These are phyloP conservation scores for Nothobranchius kuhntae DNA, from an alignment of 2,113 vertebrate species.

Conservation along the genomic window DNA sequence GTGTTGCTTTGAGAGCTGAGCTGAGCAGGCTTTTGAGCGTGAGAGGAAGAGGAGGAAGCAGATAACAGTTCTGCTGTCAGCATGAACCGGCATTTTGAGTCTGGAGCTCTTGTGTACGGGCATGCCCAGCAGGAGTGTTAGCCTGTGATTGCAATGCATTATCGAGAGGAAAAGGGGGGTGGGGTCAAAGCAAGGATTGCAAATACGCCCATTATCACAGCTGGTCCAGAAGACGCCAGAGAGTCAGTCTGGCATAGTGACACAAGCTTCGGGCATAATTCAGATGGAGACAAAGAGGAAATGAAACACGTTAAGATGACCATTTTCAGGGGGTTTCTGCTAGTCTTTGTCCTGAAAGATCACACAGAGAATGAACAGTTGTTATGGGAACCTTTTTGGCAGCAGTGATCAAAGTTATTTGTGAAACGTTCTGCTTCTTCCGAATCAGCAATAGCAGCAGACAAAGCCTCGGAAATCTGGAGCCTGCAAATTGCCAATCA, in stretches of 20 bases:
- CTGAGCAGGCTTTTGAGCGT: conserved; percentile 30
- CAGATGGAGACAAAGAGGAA: conserved; percentile 11
- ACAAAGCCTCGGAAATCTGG: conserved; percentile 64
- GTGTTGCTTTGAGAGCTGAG: conserved; percentile 31
- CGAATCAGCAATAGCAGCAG: conserved; percentile 25
- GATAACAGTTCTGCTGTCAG: conserved; percentile 42
- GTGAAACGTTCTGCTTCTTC: conserved; percentile 46
- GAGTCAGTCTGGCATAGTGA: conserved; percentile 48
- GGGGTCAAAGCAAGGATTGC: conserved; percentile 58
- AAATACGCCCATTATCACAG: conserved; percentile 61
- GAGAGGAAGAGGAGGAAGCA: conserved; percentile 15
- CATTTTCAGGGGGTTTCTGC: conserved; percentile 44
- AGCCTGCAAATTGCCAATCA: conserved; percentile 71
- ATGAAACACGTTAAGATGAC: conserved; percentile 28
- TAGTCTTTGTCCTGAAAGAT: conserved; percentile 39
- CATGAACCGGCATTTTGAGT: conserved; percentile 8
- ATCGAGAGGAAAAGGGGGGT: conserved; percentile 30
- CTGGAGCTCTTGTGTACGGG: conserved; percentile 39
- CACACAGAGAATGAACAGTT: conserved; percentile 43
- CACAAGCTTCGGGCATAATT: conserved; percentile 15
- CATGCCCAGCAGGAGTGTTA: conserved; percentile 51
- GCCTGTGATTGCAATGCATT: conserved; percentile 59
- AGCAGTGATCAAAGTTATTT: conserved; percentile 37
- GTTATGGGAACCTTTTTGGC: conserved; percentile 48
- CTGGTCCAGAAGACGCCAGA: conserved; percentile 50